Evolutionary conservation across 1,140 invertebrate species (phyloP).

Genomic region (Antheraea pernyi): DNA sequence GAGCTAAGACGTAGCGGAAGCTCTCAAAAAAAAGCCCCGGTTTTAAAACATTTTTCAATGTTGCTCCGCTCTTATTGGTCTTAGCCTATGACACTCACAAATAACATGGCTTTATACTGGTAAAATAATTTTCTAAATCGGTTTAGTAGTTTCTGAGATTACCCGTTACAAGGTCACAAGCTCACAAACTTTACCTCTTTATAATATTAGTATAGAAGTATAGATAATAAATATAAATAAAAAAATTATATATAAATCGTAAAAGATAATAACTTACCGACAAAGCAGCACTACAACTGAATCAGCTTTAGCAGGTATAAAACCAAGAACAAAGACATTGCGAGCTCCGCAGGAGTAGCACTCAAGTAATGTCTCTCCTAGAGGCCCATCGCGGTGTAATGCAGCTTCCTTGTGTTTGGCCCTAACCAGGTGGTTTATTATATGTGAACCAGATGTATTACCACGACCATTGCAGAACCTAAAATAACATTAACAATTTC

Average conservation of each 20-base stretch:
- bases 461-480: slow-evolving; percentile 98
- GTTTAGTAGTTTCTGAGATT: too few species aligned
- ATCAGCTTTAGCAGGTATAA: slow-evolving; percentile 99
- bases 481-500: neutral
- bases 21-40: too few species aligned
- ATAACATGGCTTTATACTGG: too few species aligned
- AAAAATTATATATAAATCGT: neutral
- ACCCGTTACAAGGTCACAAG: too few species aligned
- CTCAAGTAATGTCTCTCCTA: slow-evolving; percentile 98
- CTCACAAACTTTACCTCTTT: too few species aligned
- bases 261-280: slow-evolving; percentile 76
- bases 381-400: slow-evolving; percentile 97
- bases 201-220: too few species aligned
- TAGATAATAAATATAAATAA: too few species aligned
- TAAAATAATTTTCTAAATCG: too few species aligned
- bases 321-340: slow-evolving; percentile 98
- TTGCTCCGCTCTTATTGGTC: too few species aligned
- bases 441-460: slow-evolving; percentile 98
- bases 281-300: slow-evolving; percentile 99
- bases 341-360: slow-evolving; percentile 99
- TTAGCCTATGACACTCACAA: too few species aligned
- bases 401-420: slow-evolving; percentile 99
- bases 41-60: too few species aligned
- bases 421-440: slow-evolving; percentile 98
- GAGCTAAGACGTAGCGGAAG: too few species aligned